Evolutionary conservation across 1,140 invertebrate species (phyloP).

Genomic region (Acromyrmex echinatior): DNA sequence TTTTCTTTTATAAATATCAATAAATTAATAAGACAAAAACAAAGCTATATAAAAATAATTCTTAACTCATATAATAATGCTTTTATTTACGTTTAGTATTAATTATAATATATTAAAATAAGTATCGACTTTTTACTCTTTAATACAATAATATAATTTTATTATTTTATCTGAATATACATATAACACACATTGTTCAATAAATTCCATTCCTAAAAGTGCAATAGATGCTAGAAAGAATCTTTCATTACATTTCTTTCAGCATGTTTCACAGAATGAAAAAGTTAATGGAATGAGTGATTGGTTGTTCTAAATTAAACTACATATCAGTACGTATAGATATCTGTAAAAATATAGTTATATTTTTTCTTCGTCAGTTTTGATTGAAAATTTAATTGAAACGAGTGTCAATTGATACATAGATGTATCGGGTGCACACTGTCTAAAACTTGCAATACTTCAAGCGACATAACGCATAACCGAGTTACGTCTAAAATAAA

Average conservation of each 20-base stretch:
- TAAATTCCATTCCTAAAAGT: neutral
- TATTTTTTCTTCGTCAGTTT: slow-evolving; percentile 24
- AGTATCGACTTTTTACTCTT: neutral
- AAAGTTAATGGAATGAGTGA: slow-evolving; percentile 38
- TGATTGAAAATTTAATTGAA: slow-evolving; percentile 53
- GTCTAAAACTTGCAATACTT: slow-evolving; percentile 14
- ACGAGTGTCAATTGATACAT: slow-evolving; percentile 39
- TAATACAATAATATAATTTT: neutral
- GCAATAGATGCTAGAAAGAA: neutral
- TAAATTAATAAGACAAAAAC: neutral
- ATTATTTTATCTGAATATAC: neutral
- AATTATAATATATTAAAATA: neutral
- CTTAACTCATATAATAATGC: neutral
- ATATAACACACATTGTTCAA: neutral
- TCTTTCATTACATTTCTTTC: neutral
- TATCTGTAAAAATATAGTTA: slow-evolving; percentile 13
- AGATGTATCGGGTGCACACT: slow-evolving; percentile 1
- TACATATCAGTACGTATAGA: neutral
- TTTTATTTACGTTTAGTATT: neutral
- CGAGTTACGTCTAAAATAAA: neutral
- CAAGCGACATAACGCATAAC: neutral
- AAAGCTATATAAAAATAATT: neutral
- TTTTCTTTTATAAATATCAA: neutral
- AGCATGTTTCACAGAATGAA: slow-evolving; percentile 3
- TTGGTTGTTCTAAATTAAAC: slow-evolving; percentile 21